Base-by-base conservation (phyloP, 1,140 invertebrate genomes). In the Metaphire vulgaris region DNA sequence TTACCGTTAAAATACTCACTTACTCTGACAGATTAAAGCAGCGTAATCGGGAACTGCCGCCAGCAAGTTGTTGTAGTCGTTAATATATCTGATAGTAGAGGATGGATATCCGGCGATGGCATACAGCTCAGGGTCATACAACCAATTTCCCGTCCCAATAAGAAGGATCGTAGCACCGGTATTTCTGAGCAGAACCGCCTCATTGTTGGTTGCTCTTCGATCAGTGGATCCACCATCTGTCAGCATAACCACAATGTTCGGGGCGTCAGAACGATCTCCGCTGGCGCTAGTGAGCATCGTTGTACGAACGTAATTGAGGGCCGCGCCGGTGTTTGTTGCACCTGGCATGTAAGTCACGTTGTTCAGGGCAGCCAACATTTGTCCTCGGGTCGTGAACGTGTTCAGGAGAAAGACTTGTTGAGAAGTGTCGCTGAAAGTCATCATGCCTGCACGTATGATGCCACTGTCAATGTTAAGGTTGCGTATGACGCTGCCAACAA, bases 361-460 rank as follows among this genome's bases (percentile, higher is more conserved):
- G 16, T 26, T 30, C 21, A 77, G 69, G 30, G 29, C 67, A 16
- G 31, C 26, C 0, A 73, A 21, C 1, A 73, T 41, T 33, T 15
- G 26, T 26, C 29, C 71, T 33, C 33, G 30, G 71, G 14, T 73
- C 30, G 31, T 33, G 68, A 77, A 78, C 21, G 70, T 71, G 32
- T 76, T 77, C 15, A 80, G 70, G 72, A 75, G 71, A 56, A 80
- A 80, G 41, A 78, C 74, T 64, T 71, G 77, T 1, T 76, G 68
- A 15, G 74, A 72, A 1, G 33, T 31, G 33, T 74, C 34, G 33
- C 72, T 69, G 70, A 78, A 81, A 21, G 78, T 71, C 2, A 81
- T 70, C 1, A 80, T 67, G n/a, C 80, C 79, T 28, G 80, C 77
- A 56, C 79, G 81, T 0, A 81, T 77, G 66, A 77, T 75, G 41